phyloP scores from a whole-genome alignment of 2,888 invertebrate species.

The Drosophila phalerata region DNA sequence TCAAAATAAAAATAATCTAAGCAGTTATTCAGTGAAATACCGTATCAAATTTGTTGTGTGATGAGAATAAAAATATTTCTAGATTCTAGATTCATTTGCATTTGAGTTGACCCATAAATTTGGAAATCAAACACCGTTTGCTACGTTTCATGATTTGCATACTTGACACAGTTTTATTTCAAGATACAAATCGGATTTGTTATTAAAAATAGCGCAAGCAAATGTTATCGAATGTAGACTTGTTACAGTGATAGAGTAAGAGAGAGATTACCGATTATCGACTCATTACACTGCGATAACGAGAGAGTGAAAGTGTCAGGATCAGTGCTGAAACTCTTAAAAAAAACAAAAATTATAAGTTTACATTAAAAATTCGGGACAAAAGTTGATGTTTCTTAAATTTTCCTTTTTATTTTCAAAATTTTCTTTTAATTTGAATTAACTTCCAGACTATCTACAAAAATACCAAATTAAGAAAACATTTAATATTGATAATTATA shows the following conservation, averaged over 20 bases:
- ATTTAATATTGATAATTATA: no score
- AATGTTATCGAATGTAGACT: background rate
- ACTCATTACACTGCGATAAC: no score
- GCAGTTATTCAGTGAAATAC: slow-evolving; percentile 24
- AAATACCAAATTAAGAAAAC: no score
- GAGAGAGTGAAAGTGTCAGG: no score
- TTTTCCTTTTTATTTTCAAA: no score
- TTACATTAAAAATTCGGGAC: no score
- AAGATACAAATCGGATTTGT: slow-evolving; percentile 17
- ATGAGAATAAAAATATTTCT: slow-evolving; percentile 36
- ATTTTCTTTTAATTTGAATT: no score
- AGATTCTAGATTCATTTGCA: slow-evolving; percentile 60
- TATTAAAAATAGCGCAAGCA: slow-evolving; percentile 2
- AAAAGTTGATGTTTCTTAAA: no score
- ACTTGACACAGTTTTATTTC: slow-evolving; percentile 31
- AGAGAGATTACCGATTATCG: background rate
- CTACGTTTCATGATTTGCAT: slow-evolving; percentile 49
- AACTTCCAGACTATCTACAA: no score
- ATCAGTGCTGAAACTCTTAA: no score
- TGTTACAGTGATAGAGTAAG: background rate
- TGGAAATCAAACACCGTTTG: slow-evolving; percentile 66
- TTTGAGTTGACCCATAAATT: slow-evolving; percentile 66
- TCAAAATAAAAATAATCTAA: background rate
- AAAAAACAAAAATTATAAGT: no score
- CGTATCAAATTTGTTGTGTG: slow-evolving; percentile 28